phyloP scores from a whole-genome alignment of 2,888 invertebrate genomes.

The Poecilus cupreus region DNA sequence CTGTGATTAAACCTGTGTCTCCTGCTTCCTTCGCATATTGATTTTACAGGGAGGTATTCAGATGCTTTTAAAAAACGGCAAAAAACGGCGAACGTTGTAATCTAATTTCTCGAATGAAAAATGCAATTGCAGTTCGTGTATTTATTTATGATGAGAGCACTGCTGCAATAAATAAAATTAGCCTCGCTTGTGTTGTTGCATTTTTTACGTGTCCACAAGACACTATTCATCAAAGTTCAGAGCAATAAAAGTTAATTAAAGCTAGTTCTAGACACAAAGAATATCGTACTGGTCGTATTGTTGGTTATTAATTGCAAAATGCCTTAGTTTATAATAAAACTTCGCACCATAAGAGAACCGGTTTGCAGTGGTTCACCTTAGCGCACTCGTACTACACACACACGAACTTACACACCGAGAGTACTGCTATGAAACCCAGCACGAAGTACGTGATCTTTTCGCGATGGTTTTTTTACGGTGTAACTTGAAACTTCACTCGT shows the following conservation, averaged over 20 bases:
- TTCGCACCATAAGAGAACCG: slow-evolving; percentile 3
- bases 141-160: background rate
- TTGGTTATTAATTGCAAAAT: slow-evolving; percentile 17
- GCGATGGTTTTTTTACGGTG: slow-evolving; percentile 3
- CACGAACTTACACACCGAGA: background rate
- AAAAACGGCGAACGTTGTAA: background rate
- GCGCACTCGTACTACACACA: background rate
- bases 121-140: background rate
- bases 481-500: background rate
- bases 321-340: background rate
- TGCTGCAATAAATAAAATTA: background rate
- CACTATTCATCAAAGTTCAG: background rate
- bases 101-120: background rate
- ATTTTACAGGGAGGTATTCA: slow-evolving; percentile 31
- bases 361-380: slow-evolving; percentile 36
- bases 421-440: background rate
- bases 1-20: slow-evolving; percentile 45
- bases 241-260: background rate
- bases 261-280: background rate
- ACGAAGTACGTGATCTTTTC: slow-evolving; percentile 16
- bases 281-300: background rate
- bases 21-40: slow-evolving; percentile 29
- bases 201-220: background rate
- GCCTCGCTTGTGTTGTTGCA: background rate
- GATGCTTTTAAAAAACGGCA: background rate